A percentile compares a stretch with the other conserved stretches of the same genome.
These are phyloP conservation scores for Eleginops maclovinus DNA, from an alignment of 2,113 vertebrate species.

Conservation along the genomic window DNA sequence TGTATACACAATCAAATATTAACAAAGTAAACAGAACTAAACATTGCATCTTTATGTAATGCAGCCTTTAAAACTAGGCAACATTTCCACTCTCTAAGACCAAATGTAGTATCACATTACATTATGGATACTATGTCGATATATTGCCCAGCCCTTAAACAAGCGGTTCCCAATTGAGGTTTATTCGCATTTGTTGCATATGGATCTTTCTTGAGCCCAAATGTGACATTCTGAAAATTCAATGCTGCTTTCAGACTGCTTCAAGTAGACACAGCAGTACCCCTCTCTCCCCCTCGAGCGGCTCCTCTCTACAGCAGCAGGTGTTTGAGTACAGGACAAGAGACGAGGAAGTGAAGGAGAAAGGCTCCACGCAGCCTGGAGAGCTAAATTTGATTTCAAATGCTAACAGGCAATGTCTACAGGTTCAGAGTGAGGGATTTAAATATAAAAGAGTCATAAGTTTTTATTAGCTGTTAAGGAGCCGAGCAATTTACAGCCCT, in stretches of 20 bases:
- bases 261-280: constrained; percentile 33
- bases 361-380: background rate
- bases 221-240: constrained; percentile 11
- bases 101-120: too few species aligned
- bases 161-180: background rate
- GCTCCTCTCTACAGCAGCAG: constrained; percentile 44
- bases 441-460: too few species aligned
- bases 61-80: too few species aligned
- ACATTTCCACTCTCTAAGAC: too few species aligned
- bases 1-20: too few species aligned
- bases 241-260: constrained; percentile 6
- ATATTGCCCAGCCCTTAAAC: too few species aligned
- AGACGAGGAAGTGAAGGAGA: constrained; percentile 26
- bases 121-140: too few species aligned
- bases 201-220: background rate
- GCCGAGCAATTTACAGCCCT: too few species aligned
- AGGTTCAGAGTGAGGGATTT: background rate
- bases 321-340: constrained; percentile 3
- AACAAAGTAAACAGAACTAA: too few species aligned
- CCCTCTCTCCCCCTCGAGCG: constrained; percentile 26
- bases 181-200: background rate
- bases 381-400: background rate
- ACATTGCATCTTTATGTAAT: too few species aligned
- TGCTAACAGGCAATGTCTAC: background rate
- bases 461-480: too few species aligned